A percentile compares a stretch with the other conserved stretches of the same genome.
These are phyloP conservation scores for Sphecodes monilicornis DNA, from an alignment of 2,888 invertebrate species.

Conservation along the genomic window DNA sequence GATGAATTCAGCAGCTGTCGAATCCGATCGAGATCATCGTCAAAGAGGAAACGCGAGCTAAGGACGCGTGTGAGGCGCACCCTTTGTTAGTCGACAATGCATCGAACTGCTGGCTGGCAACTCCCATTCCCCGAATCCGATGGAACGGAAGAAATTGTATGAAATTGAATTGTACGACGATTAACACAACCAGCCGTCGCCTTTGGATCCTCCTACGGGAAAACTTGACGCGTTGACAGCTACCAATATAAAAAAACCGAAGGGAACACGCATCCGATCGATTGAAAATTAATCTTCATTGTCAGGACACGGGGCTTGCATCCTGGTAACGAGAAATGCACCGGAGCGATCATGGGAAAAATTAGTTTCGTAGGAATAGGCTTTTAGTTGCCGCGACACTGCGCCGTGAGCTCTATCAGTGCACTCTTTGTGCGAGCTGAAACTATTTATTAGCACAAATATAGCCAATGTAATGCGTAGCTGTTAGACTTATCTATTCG, in stretches of 20 bases:
- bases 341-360: not conserved
- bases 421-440: not conserved
- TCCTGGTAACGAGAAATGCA: conserved; percentile 1
- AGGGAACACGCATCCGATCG: conserved; percentile 20
- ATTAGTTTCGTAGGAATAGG: not conserved
- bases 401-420: not conserved
- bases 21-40: conserved; percentile 73
- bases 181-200: conserved; percentile 35
- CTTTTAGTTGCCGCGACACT: not conserved
- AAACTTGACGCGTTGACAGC: conserved; percentile 31
- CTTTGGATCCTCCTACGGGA: not conserved
- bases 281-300: conserved; percentile 68
- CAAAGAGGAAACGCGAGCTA: not conserved
- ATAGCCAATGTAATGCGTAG: not conserved
- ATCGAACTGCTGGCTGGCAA: conserved; percentile 30
- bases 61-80: conserved; percentile 13
- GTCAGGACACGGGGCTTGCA: conserved; percentile 18
- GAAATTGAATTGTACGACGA: conserved; percentile 38
- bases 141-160: conserved; percentile 46
- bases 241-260: conserved; percentile 24
- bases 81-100: conserved; percentile 66
- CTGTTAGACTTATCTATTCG: not conserved
- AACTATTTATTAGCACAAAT: not conserved
- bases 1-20: conserved; percentile 74
- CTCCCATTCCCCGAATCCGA: conserved; percentile 16